phyloP scores from a whole-genome alignment of 2,888 invertebrate species.

The Cheilosia variabilis region DNA sequence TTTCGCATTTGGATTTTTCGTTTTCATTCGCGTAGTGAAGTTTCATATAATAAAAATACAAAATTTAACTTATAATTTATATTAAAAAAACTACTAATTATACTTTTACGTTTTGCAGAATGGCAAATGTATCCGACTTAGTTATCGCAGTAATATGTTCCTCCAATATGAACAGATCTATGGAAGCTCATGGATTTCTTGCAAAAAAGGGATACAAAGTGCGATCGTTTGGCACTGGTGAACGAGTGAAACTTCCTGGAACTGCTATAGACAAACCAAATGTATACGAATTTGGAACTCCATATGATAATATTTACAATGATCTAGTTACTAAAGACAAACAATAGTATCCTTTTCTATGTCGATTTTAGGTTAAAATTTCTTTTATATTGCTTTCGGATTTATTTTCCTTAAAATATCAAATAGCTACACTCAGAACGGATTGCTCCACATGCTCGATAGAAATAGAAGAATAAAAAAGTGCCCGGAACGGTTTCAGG shows the following conservation, averaged over 20 bases:
- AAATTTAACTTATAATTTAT: background rate
- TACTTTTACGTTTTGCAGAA: slow-evolving; percentile 61
- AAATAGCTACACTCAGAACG: slow-evolving; percentile 96
- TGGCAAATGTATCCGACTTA: slow-evolving; percentile 84
- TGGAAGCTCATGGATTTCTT: slow-evolving; percentile 99
- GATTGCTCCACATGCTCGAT: slow-evolving; percentile 98
- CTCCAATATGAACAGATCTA: slow-evolving; percentile 99
- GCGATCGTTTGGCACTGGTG: slow-evolving; percentile 96
- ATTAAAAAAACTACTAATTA: background rate
- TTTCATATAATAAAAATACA: background rate
- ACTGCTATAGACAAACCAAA: slow-evolving; percentile 97
- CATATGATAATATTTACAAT: slow-evolving; percentile 98
- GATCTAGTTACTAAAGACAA: slow-evolving; percentile 96
- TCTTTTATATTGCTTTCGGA: background rate
- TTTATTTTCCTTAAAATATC: background rate
- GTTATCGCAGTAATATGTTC: slow-evolving; percentile 98
- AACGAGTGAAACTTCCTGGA: slow-evolving; percentile 98
- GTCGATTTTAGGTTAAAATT: slow-evolving; percentile 3
- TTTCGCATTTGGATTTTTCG: slow-evolving; percentile 31
- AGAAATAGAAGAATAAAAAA: slow-evolving; percentile 97
- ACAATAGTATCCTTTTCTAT: slow-evolving; percentile 88
- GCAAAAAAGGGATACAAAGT: slow-evolving; percentile 99
- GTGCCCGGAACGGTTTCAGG: slow-evolving; percentile 97
- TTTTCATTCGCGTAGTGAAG: background rate
- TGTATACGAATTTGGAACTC: slow-evolving; percentile 97